phyloP scores from a whole-genome alignment of 37 sponge, comb jelly and placozoan genomes.

The Chondrilla cf. caribensis region DNA sequence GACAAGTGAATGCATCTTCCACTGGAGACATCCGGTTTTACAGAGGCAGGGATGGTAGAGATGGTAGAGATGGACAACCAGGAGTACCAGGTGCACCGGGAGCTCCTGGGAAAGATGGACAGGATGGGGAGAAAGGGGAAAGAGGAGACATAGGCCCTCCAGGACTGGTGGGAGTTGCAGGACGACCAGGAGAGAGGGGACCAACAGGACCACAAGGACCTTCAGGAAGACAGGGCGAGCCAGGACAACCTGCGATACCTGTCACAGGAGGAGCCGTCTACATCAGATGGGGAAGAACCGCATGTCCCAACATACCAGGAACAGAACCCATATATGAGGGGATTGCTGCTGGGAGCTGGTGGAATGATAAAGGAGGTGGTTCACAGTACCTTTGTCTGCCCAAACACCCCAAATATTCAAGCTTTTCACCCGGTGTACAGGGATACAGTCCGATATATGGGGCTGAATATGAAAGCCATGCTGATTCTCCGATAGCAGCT shows the following conservation, averaged over 20 bases:
- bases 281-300: constrained; percentile 22
- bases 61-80: no score
- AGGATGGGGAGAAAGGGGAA: background rate
- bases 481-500: no score
- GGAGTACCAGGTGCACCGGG: background rate
- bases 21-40: no score
- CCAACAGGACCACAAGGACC: background rate
- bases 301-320: background rate
- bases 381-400: constrained; percentile 6
- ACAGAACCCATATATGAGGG: background rate
- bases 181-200: background rate
- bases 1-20: no score
- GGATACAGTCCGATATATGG: background rate
- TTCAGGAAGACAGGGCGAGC: background rate
- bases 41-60: no score
- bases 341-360: constrained; percentile 2
- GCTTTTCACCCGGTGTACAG: background rate
- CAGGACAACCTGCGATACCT: background rate
- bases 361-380: background rate
- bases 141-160: background rate
- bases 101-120: background rate
- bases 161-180: background rate
- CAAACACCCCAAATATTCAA: background rate
- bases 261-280: background rate
- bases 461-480: no score